A percentile compares a stretch with the other conserved stretches of the same genome.
Evolutionary conservation across 2,888 invertebrate genomes (phyloP).

Genomic region (Noctua janthe): DNA sequence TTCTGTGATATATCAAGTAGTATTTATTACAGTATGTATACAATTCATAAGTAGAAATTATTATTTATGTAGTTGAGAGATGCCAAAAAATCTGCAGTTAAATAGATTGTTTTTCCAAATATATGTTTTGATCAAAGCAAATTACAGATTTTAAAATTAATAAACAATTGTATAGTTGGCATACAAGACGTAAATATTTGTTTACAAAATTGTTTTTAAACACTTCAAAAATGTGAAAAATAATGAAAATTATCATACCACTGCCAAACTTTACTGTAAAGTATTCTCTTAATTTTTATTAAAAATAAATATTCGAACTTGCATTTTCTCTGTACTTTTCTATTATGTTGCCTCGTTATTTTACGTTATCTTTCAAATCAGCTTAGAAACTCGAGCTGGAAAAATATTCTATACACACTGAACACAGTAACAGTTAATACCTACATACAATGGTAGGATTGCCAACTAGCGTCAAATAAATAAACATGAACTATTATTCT

Average conservation of each 20-base stretch:
- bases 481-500: constrained; percentile 48
- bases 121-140: background rate
- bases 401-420: constrained; percentile 44
- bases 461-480: constrained; percentile 58
- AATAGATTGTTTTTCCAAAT: too few species aligned
- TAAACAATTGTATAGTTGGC: constrained; percentile 25
- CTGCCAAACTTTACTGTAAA: background rate
- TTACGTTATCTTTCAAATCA: background rate
- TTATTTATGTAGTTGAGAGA: background rate
- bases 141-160: constrained; percentile 4
- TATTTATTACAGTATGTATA: constrained; percentile 6
- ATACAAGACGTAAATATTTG: constrained; percentile 8
- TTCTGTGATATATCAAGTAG: background rate
- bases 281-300: background rate
- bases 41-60: constrained; percentile 6
- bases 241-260: constrained; percentile 7
- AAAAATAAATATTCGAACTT: background rate
- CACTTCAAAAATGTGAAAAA: constrained; percentile 29
- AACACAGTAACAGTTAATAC: constrained; percentile 43
- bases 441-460: constrained; percentile 50
- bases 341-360: background rate
- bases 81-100: background rate
- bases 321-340: background rate
- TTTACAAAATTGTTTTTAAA: constrained; percentile 33
- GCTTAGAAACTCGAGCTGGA: constrained; percentile 11